These are phyloP conservation scores for Centroberyx gerrardi DNA, from an alignment of 2,797 vertebrate species.

Conservation along the genomic window DNA sequence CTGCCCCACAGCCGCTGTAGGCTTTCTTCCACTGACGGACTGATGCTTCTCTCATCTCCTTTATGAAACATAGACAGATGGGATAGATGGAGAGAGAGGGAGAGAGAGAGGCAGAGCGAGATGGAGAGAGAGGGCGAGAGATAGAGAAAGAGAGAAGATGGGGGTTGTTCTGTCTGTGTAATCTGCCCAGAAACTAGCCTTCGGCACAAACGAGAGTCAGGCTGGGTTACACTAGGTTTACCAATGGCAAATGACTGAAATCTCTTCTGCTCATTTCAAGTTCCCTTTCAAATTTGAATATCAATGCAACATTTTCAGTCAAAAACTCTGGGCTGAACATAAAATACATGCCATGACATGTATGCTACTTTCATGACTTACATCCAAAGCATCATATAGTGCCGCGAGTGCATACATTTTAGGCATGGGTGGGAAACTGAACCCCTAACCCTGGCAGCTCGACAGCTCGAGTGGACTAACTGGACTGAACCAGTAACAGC, in stretches of 20 bases:
- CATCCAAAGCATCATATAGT: not conserved
- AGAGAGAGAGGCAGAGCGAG: slow-evolving; percentile 46
- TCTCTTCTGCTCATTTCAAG: not conserved
- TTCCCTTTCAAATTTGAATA: not conserved
- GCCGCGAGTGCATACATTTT: slow-evolving; percentile 5
- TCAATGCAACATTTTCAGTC: not conserved
- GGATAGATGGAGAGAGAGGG: slow-evolving; percentile 62
- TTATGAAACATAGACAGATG: slow-evolving; percentile 75
- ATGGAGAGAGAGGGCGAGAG: slow-evolving; percentile 62
- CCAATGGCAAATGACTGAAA: slow-evolving; percentile 23
- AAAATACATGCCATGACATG: not conserved
- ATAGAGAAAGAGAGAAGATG: slow-evolving; percentile 60
- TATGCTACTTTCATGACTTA: not conserved
- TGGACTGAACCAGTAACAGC: not conserved
- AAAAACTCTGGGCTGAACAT: not conserved
- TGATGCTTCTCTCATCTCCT: slow-evolving; percentile 62
- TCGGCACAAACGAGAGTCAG: slow-evolving; percentile 50
- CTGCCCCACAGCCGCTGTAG: slow-evolving; percentile 36
- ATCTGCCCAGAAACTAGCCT: slow-evolving; percentile 82
- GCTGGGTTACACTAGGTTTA: slow-evolving; percentile 46
- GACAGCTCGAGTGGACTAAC: not conserved
- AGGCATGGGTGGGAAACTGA: slow-evolving; percentile 20
- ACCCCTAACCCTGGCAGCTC: slow-evolving; percentile 24
- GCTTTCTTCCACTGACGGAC: slow-evolving; percentile 55
- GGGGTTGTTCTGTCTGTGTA: slow-evolving; percentile 59